phyloP scores from a whole-genome alignment of 2,888 invertebrate genomes.

The Leptogaster cylindrica region DNA sequence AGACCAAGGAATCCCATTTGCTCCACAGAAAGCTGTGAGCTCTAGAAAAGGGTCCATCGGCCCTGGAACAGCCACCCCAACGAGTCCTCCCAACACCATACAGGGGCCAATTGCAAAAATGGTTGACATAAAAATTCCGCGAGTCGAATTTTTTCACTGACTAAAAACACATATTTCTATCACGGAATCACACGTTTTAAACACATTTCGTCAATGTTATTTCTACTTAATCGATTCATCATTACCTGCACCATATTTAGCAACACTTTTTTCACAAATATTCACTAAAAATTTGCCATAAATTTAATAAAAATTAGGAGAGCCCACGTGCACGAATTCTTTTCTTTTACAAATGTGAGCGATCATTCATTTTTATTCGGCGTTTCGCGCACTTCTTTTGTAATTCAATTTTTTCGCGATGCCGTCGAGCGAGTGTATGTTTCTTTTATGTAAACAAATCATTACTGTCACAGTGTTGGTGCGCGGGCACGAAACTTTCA shows the following conservation, averaged over 20 bases:
- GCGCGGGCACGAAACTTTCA: conserved; percentile 12
- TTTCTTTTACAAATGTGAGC: conserved; percentile 44
- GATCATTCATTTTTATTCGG: conserved; percentile 48
- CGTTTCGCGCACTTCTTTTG: conserved; percentile 46
- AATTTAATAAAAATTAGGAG: conserved; percentile 44
- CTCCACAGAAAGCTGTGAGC: not conserved
- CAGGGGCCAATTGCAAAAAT: conserved; percentile 41
- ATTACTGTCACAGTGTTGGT: not conserved
- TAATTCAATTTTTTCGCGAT: conserved; percentile 46
- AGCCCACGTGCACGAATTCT: conserved; percentile 47
- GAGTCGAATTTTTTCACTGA: conserved; percentile 39
- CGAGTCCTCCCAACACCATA: conserved; percentile 9
- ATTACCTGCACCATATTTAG: conserved; percentile 48
- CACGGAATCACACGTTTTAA: conserved; percentile 37
- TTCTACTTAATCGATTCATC: not conserved
- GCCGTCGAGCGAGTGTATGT: conserved; percentile 25
- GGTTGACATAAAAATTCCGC: conserved; percentile 47
- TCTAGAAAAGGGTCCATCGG: not conserved
- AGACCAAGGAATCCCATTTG: not conserved
- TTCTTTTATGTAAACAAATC: conserved; percentile 31
- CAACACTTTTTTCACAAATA: conserved; percentile 40
- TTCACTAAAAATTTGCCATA: conserved; percentile 47
- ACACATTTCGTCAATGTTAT: conserved; percentile 24
- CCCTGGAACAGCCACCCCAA: conserved; percentile 7
- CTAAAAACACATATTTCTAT: conserved; percentile 28